These are phyloP conservation scores for Podiceps cristatus DNA, from an alignment of 2,113 vertebrate genomes.

Conservation along the genomic window DNA sequence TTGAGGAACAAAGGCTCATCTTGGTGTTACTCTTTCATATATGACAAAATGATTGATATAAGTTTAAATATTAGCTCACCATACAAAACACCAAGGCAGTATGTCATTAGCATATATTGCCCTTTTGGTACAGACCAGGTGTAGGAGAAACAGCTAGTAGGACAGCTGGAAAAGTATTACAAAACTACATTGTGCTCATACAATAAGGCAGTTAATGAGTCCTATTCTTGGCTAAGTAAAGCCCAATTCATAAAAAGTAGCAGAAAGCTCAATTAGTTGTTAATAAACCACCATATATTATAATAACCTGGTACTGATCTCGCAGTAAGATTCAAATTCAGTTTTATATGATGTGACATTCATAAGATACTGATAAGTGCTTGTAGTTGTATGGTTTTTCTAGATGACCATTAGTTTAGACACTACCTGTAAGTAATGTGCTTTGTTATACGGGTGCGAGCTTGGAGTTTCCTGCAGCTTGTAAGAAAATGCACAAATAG, in stretches of 20 bases:
- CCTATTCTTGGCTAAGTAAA: neutral
- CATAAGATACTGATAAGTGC: neutral
- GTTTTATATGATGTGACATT: neutral
- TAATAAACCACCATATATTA: neutral
- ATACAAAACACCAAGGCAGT: neutral
- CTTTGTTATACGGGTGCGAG: neutral
- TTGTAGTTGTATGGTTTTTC: neutral
- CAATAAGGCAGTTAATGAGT: neutral
- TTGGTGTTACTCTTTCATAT: neutral
- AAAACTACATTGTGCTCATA: neutral
- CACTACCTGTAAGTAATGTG: fast-evolving
- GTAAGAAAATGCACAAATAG: neutral
- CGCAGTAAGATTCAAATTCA: neutral
- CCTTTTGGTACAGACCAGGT: neutral
- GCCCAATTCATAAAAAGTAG: neutral
- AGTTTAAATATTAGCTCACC: neutral
- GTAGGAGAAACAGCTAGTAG: neutral
- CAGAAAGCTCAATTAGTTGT: neutral
- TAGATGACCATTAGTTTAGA: neutral
- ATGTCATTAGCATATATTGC: neutral
- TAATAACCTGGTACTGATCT: neutral
- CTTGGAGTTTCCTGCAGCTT: neutral
- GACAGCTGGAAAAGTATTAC: neutral
- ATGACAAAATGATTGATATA: neutral
- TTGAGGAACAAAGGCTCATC: neutral